A percentile compares a stretch with the other conserved stretches of the same genome.
These are phyloP conservation scores for Phrynocephalus guinanensis DNA, from an alignment of 2,797 vertebrate species.

Conservation along the genomic window DNA sequence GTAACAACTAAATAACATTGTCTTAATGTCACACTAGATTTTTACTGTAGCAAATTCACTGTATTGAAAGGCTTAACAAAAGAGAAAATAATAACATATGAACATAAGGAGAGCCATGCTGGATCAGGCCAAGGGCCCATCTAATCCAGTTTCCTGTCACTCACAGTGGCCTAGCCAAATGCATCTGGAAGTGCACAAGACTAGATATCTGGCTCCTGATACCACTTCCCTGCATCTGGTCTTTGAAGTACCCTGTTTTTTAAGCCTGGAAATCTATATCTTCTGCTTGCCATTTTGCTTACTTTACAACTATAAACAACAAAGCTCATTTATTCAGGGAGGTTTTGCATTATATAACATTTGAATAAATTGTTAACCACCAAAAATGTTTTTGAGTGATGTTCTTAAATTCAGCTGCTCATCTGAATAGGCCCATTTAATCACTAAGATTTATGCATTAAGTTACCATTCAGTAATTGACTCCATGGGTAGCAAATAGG, in stretches of 20 bases:
- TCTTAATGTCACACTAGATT: constrained; percentile 9
- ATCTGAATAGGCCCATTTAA: too few relatives aligned
- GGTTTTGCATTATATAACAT: constrained; percentile 48
- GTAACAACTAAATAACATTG: not conserved
- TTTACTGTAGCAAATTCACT: not conserved
- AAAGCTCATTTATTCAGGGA: constrained; percentile 13
- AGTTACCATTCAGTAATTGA: too few relatives aligned
- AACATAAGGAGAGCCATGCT: too few relatives aligned
- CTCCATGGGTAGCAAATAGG: too few relatives aligned
- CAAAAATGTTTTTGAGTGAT: constrained; percentile 48
- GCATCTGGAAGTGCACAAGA: too few relatives aligned
- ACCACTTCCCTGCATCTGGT: too few relatives aligned
- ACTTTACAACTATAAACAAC: not conserved
- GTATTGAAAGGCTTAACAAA: constrained; percentile 28
- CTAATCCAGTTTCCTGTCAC: too few relatives aligned
- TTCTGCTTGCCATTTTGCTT: not conserved
- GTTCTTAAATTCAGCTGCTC: not conserved
- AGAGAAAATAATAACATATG: not conserved
- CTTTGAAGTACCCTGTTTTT: too few relatives aligned
- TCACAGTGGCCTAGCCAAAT: too few relatives aligned
- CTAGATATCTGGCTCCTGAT: too few relatives aligned
- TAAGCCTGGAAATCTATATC: not conserved
- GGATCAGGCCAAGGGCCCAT: too few relatives aligned
- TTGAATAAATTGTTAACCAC: constrained; percentile 63
- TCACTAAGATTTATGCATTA: too few relatives aligned